These are phyloP conservation scores for Hydrotaea diabolus DNA, from an alignment of 2,888 invertebrate genomes.

Conservation along the genomic window DNA sequence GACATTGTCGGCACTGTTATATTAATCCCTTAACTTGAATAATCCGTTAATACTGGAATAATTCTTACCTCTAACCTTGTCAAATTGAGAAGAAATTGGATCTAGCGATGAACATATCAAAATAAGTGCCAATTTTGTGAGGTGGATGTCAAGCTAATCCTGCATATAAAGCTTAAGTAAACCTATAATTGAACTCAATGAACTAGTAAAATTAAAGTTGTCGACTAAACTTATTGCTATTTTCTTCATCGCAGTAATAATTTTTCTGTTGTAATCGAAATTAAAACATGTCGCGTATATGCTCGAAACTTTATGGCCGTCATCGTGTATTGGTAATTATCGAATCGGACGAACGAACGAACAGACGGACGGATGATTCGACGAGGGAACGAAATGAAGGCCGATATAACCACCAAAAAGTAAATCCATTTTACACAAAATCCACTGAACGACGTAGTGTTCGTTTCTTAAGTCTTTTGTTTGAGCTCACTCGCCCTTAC, in stretches of 20 bases:
- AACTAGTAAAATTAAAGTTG: too few relatives aligned
- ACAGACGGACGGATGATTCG: neutral
- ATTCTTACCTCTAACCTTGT: too few relatives aligned
- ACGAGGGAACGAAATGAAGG: neutral
- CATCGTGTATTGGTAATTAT: constrained; percentile 22
- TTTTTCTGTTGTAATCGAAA: constrained; percentile 22
- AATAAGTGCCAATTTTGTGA: too few relatives aligned
- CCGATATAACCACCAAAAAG: neutral
- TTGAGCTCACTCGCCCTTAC: constrained; percentile 33
- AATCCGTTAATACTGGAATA: too few relatives aligned
- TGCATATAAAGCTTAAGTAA: too few relatives aligned
- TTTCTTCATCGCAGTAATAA: neutral
- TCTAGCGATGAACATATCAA: too few relatives aligned
- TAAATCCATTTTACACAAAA: neutral
- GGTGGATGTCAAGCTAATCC: too few relatives aligned
- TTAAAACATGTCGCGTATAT: neutral
- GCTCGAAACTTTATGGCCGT: neutral
- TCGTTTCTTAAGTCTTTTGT: constrained; percentile 56
- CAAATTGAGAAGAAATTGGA: too few relatives aligned
- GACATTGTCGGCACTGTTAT: too few relatives aligned
- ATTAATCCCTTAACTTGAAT: too few relatives aligned
- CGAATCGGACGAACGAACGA: neutral
- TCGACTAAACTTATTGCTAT: too few relatives aligned
- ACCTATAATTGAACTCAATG: too few relatives aligned
- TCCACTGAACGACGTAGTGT: constrained; percentile 29